Percentiles rank a stretch among this genome's conserved stretches.
phyloP scores from a whole-genome alignment of 1,140 invertebrate species.

The Callitettix versicolor region DNA sequence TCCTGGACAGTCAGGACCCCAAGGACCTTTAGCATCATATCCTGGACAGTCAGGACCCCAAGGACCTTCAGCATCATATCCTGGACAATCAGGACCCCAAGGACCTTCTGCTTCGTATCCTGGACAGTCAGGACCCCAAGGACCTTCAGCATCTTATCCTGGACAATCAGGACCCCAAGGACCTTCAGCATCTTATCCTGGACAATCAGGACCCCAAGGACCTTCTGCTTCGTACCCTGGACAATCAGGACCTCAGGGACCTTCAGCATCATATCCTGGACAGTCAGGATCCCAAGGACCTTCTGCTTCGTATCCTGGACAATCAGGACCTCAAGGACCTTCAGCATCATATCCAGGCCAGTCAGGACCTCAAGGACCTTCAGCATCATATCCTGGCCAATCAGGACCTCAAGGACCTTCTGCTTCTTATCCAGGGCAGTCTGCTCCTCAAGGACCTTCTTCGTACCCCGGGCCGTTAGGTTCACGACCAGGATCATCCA shows the following conservation, averaged over 20 bases:
- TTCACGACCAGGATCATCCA: slow-evolving; percentile 15
- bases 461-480: slow-evolving; percentile 16
- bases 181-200: slow-evolving; percentile 20
- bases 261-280: slow-evolving; percentile 17
- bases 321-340: slow-evolving; percentile 17
- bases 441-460: slow-evolving; percentile 25
- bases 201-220: slow-evolving; percentile 22
- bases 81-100: slow-evolving; percentile 30
- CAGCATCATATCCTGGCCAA: slow-evolving; percentile 21
- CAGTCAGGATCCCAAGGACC: slow-evolving; percentile 21
- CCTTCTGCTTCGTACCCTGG: slow-evolving; percentile 13
- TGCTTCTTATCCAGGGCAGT: slow-evolving; percentile 16
- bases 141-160: slow-evolving; percentile 26
- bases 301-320: slow-evolving; percentile 13
- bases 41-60: slow-evolving; percentile 18
- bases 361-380: slow-evolving; percentile 22
- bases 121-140: slow-evolving; percentile 24
- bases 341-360: slow-evolving; percentile 18
- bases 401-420: slow-evolving; percentile 22
- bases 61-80: slow-evolving; percentile 24
- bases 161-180: slow-evolving; percentile 22
- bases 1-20: slow-evolving; percentile 20
- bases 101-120: slow-evolving; percentile 21
- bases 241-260: slow-evolving; percentile 18
- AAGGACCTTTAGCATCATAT: slow-evolving; percentile 21